These are phyloP conservation scores for Apomyelois bistriatella DNA, from an alignment of 2,888 invertebrate species.

Conservation along the genomic window DNA sequence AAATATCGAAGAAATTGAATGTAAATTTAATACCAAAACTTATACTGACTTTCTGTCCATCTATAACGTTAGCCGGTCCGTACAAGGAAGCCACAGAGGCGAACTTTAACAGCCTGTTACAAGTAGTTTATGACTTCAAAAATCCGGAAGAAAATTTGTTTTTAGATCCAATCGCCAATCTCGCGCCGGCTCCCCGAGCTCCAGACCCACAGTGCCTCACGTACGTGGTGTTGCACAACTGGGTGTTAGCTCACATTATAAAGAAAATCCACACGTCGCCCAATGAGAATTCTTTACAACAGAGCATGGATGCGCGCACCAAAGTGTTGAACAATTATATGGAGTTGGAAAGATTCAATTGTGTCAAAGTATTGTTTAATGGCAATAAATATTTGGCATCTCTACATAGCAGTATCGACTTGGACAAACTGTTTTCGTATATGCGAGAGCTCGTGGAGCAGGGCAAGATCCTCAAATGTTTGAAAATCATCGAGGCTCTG, in stretches of 20 bases:
- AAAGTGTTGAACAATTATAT: conserved; percentile 81
- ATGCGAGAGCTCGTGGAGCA: conserved; percentile 66
- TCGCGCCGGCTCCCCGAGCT: conserved; percentile 60
- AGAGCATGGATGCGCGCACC: conserved; percentile 79
- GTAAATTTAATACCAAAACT: conserved; percentile 87
- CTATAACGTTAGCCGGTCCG: conserved; percentile 69
- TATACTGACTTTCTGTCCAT: conserved; percentile 86
- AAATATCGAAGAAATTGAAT: conserved; percentile 83
- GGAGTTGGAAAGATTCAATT: conserved; percentile 74
- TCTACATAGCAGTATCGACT: conserved; percentile 77
- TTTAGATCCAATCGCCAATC: conserved; percentile 63
- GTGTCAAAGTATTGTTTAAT: conserved; percentile 74
- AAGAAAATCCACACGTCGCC: conserved; percentile 81
- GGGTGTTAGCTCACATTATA: conserved; percentile 84
- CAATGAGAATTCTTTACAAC: conserved; percentile 64
- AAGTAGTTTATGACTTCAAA: conserved; percentile 64
- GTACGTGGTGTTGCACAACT: conserved; percentile 83
- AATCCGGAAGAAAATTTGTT: conserved; percentile 72
- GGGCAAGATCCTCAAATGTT: conserved; percentile 69
- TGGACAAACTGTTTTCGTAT: conserved; percentile 71
- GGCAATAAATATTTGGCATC: conserved; percentile 81
- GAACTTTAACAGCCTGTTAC: conserved; percentile 59
- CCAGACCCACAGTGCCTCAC: conserved; percentile 79
- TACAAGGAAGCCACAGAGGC: conserved; percentile 58
- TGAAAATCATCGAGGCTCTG: conserved; percentile 78